Percentiles rank a stretch among this genome's conserved stretches.
These are phyloP conservation scores for Panzeria rudis DNA, from an alignment of 2,888 invertebrate genomes.

Conservation along the genomic window DNA sequence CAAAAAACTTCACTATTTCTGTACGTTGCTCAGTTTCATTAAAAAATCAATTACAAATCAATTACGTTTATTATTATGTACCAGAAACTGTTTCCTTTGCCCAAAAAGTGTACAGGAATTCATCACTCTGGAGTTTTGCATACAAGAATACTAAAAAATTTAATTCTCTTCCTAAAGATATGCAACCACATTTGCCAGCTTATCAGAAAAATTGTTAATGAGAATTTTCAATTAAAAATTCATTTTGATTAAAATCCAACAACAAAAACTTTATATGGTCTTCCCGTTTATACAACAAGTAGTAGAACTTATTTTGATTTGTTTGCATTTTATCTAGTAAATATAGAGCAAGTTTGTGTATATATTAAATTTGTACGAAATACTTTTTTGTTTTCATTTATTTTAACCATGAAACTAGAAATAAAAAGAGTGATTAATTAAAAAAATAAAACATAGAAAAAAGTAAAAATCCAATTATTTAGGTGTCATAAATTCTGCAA, in stretches of 20 bases:
- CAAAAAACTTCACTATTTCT: too few species aligned
- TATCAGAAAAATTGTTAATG: not conserved
- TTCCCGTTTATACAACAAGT: not conserved
- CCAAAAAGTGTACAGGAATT: not conserved
- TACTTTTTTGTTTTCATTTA: not conserved
- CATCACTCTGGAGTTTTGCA: not conserved
- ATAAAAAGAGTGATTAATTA: constrained; percentile 42
- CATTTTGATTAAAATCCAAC: constrained; percentile 5
- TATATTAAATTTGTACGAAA: not conserved
- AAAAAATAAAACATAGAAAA: constrained; percentile 23
- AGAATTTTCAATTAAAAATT: constrained; percentile 20
- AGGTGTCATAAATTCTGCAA: constrained; percentile 61
- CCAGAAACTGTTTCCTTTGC: not conserved
- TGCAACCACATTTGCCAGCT: not conserved
- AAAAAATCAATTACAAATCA: not conserved
- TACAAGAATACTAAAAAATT: not conserved
- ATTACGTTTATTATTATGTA: not conserved
- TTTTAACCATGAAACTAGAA: not conserved
- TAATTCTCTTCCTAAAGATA: not conserved
- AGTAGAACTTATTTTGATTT: constrained; percentile 1
- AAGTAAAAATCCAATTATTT: constrained; percentile 68
- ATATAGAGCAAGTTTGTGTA: constrained; percentile 17
- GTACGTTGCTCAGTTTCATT: not conserved
- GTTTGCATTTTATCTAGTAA: constrained; percentile 8
- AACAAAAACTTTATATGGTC: constrained; percentile 17